Conservation (phyloP, 2,113 vertebrate genomes). For the Percopsis transmontana region DNA sequence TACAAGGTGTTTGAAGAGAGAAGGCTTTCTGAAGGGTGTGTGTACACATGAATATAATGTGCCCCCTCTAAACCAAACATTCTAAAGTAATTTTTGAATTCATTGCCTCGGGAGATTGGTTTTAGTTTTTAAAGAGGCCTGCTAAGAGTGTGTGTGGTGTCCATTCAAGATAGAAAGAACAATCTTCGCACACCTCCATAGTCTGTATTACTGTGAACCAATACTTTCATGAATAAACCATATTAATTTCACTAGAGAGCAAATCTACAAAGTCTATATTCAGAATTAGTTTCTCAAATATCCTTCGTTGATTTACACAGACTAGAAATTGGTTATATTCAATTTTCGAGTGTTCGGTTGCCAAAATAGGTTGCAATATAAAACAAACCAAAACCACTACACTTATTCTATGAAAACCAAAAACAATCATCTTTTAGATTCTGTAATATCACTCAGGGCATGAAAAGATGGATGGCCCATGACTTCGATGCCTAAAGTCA, state of each 20-base stretch:
- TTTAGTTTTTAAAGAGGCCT: constrained; percentile 1
- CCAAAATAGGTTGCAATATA: too few species aligned
- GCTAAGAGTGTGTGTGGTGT: neutral
- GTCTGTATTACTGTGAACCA: neutral
- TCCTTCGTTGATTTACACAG: neutral
- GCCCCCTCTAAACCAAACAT: neutral
- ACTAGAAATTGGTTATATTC: constrained; percentile 2
- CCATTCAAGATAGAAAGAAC: neutral
- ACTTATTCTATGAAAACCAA: neutral
- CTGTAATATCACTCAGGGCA: constrained; percentile 53
- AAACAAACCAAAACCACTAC: constrained; percentile 14
- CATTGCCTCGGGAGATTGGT: neutral
- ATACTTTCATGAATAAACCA: neutral
- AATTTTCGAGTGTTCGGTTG: too few species aligned
- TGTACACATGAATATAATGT: neutral
- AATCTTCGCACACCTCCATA: neutral
- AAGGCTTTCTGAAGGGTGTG: neutral
- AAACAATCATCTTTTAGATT: constrained; percentile 41
- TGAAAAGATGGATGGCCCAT: constrained; percentile 60
- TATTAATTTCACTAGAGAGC: neutral
- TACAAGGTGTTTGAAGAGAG: neutral
- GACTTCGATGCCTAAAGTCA: constrained; percentile 66
- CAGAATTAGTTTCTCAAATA: neutral
- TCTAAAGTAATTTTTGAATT: neutral
- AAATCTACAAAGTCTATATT: neutral